Conservation (phyloP, 64 coral and sea anemone species). For the Pocillopora verrucosa region DNA sequence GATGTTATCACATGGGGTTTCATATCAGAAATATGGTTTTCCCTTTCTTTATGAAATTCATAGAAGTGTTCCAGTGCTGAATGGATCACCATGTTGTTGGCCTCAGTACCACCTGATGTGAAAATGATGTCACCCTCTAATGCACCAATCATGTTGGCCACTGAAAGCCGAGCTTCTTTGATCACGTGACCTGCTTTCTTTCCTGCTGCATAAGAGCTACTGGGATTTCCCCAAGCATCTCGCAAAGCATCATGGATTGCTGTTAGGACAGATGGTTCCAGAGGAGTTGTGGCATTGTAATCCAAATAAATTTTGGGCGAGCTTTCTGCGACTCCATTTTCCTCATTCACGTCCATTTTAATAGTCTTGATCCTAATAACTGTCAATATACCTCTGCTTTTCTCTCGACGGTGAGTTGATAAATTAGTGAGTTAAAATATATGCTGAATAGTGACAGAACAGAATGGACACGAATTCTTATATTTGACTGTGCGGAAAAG, state of each 20-base stretch:
- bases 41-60: constrained; percentile 20
- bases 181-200: constrained; percentile 81
- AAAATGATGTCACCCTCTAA: constrained; percentile 73
- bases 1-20: constrained; percentile 91
- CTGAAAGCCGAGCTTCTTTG: constrained; percentile 61
- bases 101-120: constrained; percentile 92
- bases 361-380: too few relatives aligned
- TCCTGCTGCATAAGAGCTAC: constrained; percentile 83
- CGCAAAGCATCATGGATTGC: constrained; percentile 75
- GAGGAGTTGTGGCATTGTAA: constrained; percentile 95
- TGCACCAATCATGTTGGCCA: constrained; percentile 76
- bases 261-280: constrained; percentile 81
- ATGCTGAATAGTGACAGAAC: too few relatives aligned
- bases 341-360: neutral
- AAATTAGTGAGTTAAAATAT: too few relatives aligned
- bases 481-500: neutral
- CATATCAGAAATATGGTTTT: neutral
- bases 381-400: too few relatives aligned
- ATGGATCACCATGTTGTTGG: constrained; percentile 84
- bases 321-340: neutral
- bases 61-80: constrained; percentile 72
- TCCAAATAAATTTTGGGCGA: constrained; percentile 72
- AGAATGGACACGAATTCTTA: too few relatives aligned
- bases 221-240: constrained; percentile 98
- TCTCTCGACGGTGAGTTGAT: too few relatives aligned